phyloP scores from a whole-genome alignment of 2,113 vertebrate species.

The Notarius quadriscutis region DNA sequence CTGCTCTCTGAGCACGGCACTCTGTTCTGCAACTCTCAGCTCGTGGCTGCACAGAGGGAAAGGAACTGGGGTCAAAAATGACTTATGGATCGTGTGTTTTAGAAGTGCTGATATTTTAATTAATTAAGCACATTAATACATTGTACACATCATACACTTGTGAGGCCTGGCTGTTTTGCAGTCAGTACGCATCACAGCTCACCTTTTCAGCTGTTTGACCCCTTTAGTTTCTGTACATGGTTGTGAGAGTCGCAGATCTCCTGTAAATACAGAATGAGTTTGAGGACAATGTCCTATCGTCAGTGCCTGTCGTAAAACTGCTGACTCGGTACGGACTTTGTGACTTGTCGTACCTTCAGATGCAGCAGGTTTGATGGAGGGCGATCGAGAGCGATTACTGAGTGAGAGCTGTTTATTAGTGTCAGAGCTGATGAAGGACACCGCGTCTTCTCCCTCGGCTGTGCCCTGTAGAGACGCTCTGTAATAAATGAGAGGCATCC shows the following conservation, averaged over 20 bases:
- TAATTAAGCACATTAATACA: not conserved
- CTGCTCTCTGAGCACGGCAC: constrained; percentile 46
- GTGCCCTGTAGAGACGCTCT: constrained; percentile 79
- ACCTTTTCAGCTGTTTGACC: constrained; percentile 62
- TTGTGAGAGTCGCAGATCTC: constrained; percentile 53
- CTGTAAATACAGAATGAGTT: constrained; percentile 46
- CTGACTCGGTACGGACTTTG: not conserved
- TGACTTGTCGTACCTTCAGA: constrained; percentile 68
- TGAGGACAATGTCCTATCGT: too few species aligned
- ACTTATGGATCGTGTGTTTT: not conserved
- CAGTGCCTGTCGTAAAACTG: not conserved
- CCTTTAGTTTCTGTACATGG: constrained; percentile 55
- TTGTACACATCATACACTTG: not conserved
- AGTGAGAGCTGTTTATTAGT: constrained; percentile 62
- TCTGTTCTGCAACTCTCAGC: constrained; percentile 17
- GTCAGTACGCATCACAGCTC: constrained; percentile 27
- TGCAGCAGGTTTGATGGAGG: constrained; percentile 69
- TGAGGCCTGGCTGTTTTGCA: not conserved
- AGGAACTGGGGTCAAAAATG: not conserved
- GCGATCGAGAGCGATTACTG: constrained; percentile 57
- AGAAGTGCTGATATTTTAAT: not conserved
- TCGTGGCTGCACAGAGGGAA: constrained; percentile 57
- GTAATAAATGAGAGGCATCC: constrained; percentile 81
- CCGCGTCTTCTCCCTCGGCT: constrained; percentile 78
- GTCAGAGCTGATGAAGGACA: constrained; percentile 72